These are phyloP conservation scores for Dendrolimus punctatus DNA, from an alignment of 1,140 invertebrate species.

Conservation along the genomic window DNA sequence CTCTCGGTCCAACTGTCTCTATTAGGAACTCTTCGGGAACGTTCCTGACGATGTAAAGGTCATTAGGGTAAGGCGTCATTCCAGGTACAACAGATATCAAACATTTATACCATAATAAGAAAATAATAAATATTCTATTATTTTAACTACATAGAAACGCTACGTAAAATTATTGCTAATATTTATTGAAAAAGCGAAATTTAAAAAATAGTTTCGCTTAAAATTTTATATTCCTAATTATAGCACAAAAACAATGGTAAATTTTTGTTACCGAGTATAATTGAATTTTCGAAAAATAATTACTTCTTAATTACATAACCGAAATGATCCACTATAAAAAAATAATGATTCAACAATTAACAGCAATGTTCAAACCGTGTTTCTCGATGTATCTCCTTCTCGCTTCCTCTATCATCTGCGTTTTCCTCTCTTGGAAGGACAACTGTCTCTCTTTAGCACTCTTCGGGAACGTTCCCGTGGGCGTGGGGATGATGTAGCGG, in stretches of 20 bases:
- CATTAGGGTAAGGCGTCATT: conserved; percentile 5
- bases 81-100: too few relatives aligned
- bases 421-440: conserved; percentile 85
- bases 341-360: conserved; percentile 25
- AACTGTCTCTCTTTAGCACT: conserved; percentile 73
- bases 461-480: conserved; percentile 75
- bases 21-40: conserved; percentile 77
- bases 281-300: too few relatives aligned
- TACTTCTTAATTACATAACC: not conserved
- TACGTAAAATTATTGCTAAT: too few relatives aligned
- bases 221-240: too few relatives aligned
- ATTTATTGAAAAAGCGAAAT: too few relatives aligned
- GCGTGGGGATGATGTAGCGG: conserved; percentile 30
- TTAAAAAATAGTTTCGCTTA: too few relatives aligned
- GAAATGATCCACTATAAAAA: not conserved
- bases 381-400: conserved; percentile 85
- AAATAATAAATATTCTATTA: too few relatives aligned
- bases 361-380: conserved; percentile 74
- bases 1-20: conserved; percentile 77
- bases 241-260: too few relatives aligned
- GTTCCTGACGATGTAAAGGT: conserved; percentile 58
- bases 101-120: too few relatives aligned
- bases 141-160: too few relatives aligned
- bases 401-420: conserved; percentile 83
- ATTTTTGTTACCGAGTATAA: too few relatives aligned